These are phyloP conservation scores for Antennarius maculatus DNA, from an alignment of 2,797 vertebrate genomes.

Conservation along the genomic window DNA sequence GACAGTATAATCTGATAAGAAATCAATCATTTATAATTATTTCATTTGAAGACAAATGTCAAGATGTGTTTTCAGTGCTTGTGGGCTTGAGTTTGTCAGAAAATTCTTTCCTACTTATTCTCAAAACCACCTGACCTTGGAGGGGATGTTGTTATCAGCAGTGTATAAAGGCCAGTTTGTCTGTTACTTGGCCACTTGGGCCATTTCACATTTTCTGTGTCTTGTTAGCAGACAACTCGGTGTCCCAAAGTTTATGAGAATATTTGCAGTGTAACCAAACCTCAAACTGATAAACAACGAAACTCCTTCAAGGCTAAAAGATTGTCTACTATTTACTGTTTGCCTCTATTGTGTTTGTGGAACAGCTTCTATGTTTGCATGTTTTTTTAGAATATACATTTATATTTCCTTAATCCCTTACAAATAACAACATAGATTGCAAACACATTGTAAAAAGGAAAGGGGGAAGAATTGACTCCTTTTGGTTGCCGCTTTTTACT, in stretches of 20 bases:
- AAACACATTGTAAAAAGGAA: too few relatives aligned
- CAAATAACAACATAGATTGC: too few relatives aligned
- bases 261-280: neutral
- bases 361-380: too few relatives aligned
- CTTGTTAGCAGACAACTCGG: neutral
- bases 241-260: neutral
- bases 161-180: constrained; percentile 24
- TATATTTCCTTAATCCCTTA: too few relatives aligned
- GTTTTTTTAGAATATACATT: too few relatives aligned
- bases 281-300: neutral
- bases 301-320: neutral
- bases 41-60: constrained; percentile 24
- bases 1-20: too few relatives aligned
- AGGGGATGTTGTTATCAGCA: constrained; percentile 20
- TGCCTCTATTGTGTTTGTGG: too few relatives aligned
- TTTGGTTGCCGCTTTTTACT: too few relatives aligned
- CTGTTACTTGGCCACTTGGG: neutral
- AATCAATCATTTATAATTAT: too few relatives aligned
- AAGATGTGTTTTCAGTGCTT: constrained; percentile 20
- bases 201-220: constrained; percentile 5
- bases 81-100: constrained; percentile 22
- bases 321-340: neutral
- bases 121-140: constrained; percentile 12
- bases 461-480: too few relatives aligned
- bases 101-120: constrained; percentile 2